Evolutionary conservation across 1,140 invertebrate genomes (phyloP).

Genomic region (Leguminivora glycinivorella): DNA sequence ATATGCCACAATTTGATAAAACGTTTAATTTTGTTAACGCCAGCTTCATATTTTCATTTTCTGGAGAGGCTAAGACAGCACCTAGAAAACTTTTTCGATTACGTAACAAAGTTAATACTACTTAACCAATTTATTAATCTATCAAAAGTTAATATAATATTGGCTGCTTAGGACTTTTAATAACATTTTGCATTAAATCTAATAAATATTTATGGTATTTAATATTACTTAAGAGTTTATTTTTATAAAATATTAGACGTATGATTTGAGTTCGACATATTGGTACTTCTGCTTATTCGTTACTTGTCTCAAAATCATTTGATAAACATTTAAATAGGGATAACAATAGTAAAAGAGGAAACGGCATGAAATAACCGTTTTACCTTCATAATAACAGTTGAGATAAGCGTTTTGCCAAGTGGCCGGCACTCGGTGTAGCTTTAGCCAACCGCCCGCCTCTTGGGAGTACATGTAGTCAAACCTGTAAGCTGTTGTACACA

Average conservation of each 20-base stretch:
- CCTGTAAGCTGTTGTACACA: not conserved
- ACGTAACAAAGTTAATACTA: too few species aligned
- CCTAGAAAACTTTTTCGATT: not conserved
- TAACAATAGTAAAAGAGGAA: too few species aligned
- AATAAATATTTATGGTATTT: not conserved
- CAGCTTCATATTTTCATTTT: slow-evolving; percentile 9
- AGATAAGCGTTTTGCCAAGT: slow-evolving; percentile 20
- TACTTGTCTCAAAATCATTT: too few species aligned
- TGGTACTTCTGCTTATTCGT: too few species aligned
- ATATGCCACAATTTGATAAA: not conserved
- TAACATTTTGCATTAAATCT: not conserved
- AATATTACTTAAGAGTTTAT: too few species aligned
- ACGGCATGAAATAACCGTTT: not conserved
- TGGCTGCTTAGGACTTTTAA: not conserved
- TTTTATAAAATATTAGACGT: too few species aligned
- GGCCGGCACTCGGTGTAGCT: slow-evolving; percentile 8
- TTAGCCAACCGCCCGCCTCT: slow-evolving; percentile 15
- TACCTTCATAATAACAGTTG: slow-evolving; percentile 18
- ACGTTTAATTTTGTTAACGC: not conserved
- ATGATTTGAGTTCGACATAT: too few species aligned
- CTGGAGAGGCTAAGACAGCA: slow-evolving; percentile 12
- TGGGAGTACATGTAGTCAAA: slow-evolving; percentile 12
- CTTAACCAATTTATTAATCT: too few species aligned
- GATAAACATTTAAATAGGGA: too few species aligned
- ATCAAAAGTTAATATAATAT: too few species aligned